A percentile compares a stretch with the other conserved stretches of the same genome.
phyloP scores from a whole-genome alignment of 2,797 vertebrate species.

The Silurus lanzhouensis region DNA sequence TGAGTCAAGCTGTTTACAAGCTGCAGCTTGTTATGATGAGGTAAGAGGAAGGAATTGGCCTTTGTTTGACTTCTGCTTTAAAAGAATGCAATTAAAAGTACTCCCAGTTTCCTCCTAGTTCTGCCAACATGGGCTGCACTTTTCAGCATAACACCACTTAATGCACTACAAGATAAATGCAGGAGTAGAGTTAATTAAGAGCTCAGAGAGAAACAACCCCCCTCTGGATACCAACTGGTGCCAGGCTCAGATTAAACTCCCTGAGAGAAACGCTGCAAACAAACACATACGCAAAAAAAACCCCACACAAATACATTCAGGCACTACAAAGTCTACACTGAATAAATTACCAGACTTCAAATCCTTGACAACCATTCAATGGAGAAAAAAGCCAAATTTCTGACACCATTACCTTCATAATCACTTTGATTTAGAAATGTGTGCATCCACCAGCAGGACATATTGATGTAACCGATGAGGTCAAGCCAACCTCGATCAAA shows the following conservation, averaged over 20 bases:
- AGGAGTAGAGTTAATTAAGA: slow-evolving; percentile 75
- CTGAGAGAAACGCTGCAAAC: slow-evolving; percentile 28
- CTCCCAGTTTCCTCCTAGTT: slow-evolving; percentile 32
- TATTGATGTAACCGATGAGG: background rate
- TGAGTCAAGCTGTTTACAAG: background rate
- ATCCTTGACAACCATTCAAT: background rate
- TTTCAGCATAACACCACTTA: slow-evolving; percentile 28
- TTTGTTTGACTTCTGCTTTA: slow-evolving; percentile 47
- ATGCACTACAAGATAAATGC: slow-evolving; percentile 24
- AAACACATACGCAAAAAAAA: slow-evolving; percentile 24
- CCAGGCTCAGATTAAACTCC: slow-evolving; percentile 74
- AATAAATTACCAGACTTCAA: background rate
- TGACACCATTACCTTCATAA: background rate
- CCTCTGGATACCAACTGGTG: slow-evolving; percentile 68
- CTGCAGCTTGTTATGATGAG: slow-evolving; percentile 29
- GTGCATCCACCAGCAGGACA: background rate
- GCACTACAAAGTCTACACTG: no score
- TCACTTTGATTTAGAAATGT: background rate
- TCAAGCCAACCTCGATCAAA: background rate
- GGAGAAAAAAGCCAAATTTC: background rate
- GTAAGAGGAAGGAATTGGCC: slow-evolving; percentile 37
- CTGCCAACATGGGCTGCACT: slow-evolving; percentile 34
- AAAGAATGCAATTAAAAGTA: slow-evolving; percentile 55
- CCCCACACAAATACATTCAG: slow-evolving; percentile 8
- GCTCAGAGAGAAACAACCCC: slow-evolving; percentile 64